Base-by-base conservation (phyloP, 2,113 vertebrate species). In the Aegotheles bennettii region DNA sequence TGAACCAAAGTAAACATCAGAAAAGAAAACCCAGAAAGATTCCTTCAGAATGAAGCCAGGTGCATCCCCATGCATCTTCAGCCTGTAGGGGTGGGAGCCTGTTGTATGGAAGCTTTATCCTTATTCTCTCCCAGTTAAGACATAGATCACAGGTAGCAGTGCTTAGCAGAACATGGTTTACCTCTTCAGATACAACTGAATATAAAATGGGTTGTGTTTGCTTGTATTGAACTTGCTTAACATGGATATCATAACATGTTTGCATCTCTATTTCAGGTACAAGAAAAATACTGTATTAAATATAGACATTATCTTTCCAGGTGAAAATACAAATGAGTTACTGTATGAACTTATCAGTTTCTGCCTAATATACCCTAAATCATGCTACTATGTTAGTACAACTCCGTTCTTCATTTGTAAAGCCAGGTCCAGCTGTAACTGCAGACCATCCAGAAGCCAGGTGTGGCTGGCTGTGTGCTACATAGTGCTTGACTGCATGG, bases 31-130 rank as follows among this genome's bases (percentile, higher is more conserved):
- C 11, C 25, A 16, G 45, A 14, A 40, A 31, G 48, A 18, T 60
- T 33, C n/a, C 25, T 59, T 65, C 3, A 33, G 70, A 40, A 13
- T 0, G 0, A 56, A 29, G 23, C 42, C 35, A 12, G 33, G 19
- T 48, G 11, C n/a, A 14, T 65, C 29, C 51, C 16, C 15, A 2
- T 9, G 38, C 8, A 2, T 20, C 65, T 31, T 11, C 24, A 48
- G 12, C 25, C 14, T 53, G 69, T 47, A 16, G 18, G 3, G 56
- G 7, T 10, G n/a, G 25, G 14, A 75, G 28, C 21, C 69, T 25
- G 28, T 7, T 25, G 26, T 11, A 3, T 19, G 51, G 12, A 25
- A 25, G 16, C 28, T 40, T 33, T 25, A 28, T n/a, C 59, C 51
- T n/a, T 4, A 1, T n/a, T 68, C 15, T 36, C 11, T 40, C 31